Evolutionary conservation across 2,113 vertebrate species (phyloP).

Genomic region (Hiodon tergisus): DNA sequence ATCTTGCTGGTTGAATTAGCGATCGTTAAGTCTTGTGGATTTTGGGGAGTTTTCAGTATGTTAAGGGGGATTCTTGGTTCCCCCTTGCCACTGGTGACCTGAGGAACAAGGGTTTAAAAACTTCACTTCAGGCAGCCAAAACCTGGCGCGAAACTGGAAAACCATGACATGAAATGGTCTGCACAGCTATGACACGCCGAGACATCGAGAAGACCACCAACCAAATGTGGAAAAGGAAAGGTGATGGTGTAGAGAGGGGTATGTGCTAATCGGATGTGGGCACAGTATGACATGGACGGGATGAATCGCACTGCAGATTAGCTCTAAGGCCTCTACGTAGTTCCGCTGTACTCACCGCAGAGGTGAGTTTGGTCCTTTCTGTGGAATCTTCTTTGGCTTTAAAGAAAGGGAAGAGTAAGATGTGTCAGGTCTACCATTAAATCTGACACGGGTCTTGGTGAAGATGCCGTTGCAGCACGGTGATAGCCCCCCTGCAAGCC

Average conservation of each 20-base stretch:
- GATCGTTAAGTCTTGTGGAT: neutral
- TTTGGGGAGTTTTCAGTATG: neutral
- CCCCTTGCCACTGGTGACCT: neutral
- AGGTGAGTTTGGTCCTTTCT: slow-evolving; percentile 37
- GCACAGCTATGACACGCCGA: no score
- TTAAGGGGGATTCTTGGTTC: neutral
- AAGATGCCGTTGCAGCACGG: neutral
- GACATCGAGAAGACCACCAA: no score
- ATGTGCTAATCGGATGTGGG: neutral
- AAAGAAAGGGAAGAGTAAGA: slow-evolving; percentile 29
- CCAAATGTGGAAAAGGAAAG: neutral
- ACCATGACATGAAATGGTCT: no score
- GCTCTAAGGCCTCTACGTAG: neutral
- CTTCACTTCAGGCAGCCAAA: no score
- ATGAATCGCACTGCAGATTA: neutral
- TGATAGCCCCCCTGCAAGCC: no score
- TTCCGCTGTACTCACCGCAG: slow-evolving; percentile 55
- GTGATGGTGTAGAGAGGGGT: neutral
- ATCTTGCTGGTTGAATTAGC: slow-evolving; percentile 1
- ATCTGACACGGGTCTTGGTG: neutral
- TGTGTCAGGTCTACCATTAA: slow-evolving; percentile 5
- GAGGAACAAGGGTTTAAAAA: neutral
- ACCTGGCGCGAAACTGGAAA: no score
- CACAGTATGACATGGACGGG: neutral
- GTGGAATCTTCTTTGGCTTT: slow-evolving; percentile 43